A percentile compares a stretch with the other conserved stretches of the same genome.
phyloP scores from a whole-genome alignment of 2,888 invertebrate species.

The Diplazon laetatorius region DNA sequence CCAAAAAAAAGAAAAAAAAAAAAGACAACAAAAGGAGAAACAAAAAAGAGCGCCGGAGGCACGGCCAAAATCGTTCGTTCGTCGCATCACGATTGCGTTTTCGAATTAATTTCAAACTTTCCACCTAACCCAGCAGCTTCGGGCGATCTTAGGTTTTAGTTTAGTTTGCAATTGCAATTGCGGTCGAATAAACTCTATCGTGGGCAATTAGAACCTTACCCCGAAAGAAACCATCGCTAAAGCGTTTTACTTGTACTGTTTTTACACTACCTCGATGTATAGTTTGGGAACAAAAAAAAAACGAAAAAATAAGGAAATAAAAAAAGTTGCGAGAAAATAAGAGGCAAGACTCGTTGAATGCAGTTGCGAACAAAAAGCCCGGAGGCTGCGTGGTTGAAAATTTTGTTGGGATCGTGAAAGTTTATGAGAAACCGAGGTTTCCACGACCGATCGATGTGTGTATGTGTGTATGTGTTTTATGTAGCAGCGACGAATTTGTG shows the following conservation, averaged over 20 bases:
- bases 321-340: too few relatives aligned
- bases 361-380: too few relatives aligned
- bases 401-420: too few relatives aligned
- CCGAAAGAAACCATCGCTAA: conserved; percentile 40
- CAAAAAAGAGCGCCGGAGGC: too few relatives aligned
- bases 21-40: too few relatives aligned
- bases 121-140: too few relatives aligned
- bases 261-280: background rate
- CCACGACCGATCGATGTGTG: background rate
- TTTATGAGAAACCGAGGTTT: background rate
- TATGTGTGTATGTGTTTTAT: too few relatives aligned
- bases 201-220: conserved; percentile 71
- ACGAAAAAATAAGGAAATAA: too few relatives aligned
- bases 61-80: conserved; percentile 39
- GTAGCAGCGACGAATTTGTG: background rate
- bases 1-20: too few relatives aligned
- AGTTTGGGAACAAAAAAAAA: too few relatives aligned
- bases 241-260: conserved; percentile 5
- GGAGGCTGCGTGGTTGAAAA: too few relatives aligned
- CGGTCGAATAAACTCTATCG: conserved; percentile 47
- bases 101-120: conserved; percentile 73
- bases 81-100: conserved; percentile 73
- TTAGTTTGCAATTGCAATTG: conserved; percentile 69
- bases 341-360: background rate
- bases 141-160: conserved; percentile 63